phyloP scores from a whole-genome alignment of 2,797 vertebrate species.

The Sebastes diaconus region DNA sequence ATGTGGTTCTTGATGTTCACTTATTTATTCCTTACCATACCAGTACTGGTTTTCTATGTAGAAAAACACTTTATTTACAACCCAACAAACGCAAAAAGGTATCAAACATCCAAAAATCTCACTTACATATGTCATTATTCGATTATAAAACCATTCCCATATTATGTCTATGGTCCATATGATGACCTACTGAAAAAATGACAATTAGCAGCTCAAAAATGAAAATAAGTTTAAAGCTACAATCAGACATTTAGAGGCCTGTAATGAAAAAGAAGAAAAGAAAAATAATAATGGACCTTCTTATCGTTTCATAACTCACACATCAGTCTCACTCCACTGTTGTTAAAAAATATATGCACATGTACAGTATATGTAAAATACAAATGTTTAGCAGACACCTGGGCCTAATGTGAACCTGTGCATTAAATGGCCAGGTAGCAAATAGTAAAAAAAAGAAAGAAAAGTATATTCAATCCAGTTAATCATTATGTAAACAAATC shows the following conservation, averaged over 20 bases:
- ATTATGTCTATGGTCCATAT: slow-evolving; percentile 5
- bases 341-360: slow-evolving; percentile 29
- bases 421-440: slow-evolving; percentile 6
- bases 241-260: slow-evolving; percentile 14
- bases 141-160: slow-evolving; percentile 40
- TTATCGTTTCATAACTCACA: background rate
- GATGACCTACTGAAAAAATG: slow-evolving; percentile 9
- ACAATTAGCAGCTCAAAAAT: slow-evolving; percentile 31
- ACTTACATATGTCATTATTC: slow-evolving; percentile 8
- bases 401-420: slow-evolving; percentile 5
- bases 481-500: slow-evolving; percentile 46
- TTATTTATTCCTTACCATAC: background rate
- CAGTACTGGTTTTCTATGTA: slow-evolving; percentile 1
- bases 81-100: slow-evolving; percentile 42
- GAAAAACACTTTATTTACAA: slow-evolving; percentile 69
- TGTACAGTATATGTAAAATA: slow-evolving; percentile 11
- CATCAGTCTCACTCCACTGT: slow-evolving; percentile 3
- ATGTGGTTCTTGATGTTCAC: background rate
- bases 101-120: slow-evolving; percentile 40
- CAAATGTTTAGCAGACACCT: slow-evolving; percentile 16
- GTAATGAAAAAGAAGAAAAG: background rate
- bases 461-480: slow-evolving; percentile 27
- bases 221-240: slow-evolving; percentile 28
- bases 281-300: background rate
- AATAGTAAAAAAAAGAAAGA: slow-evolving; percentile 16